phyloP scores from a whole-genome alignment of 2,113 vertebrate genomes.

The Hirundichthys speculiger region DNA sequence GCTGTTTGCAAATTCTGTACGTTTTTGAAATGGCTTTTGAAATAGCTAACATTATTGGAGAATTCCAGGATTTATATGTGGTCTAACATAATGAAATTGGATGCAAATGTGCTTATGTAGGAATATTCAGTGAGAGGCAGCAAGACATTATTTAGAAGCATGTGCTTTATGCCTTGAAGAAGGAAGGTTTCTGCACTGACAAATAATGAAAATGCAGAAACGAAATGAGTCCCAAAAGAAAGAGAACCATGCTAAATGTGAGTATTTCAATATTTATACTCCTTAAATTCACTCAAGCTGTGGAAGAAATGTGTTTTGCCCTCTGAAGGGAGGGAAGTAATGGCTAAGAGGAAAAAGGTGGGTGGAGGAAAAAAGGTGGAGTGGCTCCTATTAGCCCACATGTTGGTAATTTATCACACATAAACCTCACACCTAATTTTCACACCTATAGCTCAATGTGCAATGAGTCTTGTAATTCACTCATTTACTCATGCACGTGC shows the following conservation, averaged over 20 bases:
- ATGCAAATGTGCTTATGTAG: not conserved
- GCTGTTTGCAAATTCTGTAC: conserved; percentile 29
- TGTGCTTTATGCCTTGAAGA: not conserved
- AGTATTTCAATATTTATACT: conserved; percentile 62
- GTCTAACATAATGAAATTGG: not conserved
- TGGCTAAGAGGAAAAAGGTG: conserved; percentile 32
- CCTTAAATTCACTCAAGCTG: conserved; percentile 66
- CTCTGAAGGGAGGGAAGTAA: conserved; percentile 37
- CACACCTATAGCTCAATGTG: conserved; percentile 81
- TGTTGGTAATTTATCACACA: conserved; percentile 85
- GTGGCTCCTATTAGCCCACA: conserved; percentile 79
- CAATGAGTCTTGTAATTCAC: conserved; percentile 67
- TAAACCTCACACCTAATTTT: conserved; percentile 87
- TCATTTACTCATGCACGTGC: conserved; percentile 40
- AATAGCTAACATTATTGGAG: not conserved
- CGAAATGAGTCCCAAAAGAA: conserved; percentile 31
- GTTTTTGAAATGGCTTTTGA: not conserved
- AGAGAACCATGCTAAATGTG: conserved; percentile 21
- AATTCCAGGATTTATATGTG: conserved; percentile 4
- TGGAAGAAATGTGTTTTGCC: conserved; percentile 64
- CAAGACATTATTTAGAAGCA: not conserved
- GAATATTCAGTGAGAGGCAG: not conserved
- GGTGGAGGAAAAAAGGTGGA: conserved; percentile 55
- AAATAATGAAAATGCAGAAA: not conserved
- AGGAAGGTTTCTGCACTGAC: not conserved